Conservation (phyloP, 2,888 invertebrate species). For the Hemithea aestivaria region DNA sequence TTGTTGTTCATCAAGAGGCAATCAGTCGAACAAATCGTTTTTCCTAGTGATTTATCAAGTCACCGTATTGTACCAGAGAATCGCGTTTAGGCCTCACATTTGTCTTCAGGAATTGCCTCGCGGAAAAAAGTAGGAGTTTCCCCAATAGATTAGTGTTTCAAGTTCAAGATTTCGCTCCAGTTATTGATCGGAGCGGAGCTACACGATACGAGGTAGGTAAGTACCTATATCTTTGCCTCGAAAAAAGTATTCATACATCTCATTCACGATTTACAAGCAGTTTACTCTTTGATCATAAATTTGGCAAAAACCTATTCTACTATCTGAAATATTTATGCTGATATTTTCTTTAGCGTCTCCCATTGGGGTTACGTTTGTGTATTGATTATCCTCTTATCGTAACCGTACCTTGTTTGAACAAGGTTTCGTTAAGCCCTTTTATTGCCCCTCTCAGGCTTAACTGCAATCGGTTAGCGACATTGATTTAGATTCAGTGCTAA, state of each 20-base stretch:
- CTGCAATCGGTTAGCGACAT: conserved; percentile 37
- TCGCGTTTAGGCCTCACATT: conserved; percentile 32
- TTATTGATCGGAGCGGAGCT: conserved; percentile 63
- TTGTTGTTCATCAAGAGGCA: conserved; percentile 5
- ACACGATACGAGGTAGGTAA: conserved; percentile 44
- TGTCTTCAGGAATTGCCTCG: conserved; percentile 37
- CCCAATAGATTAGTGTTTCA: conserved; percentile 57
- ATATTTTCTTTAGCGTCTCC: conserved; percentile 11
- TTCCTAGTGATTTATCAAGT: conserved; percentile 28
- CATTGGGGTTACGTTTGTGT: conserved; percentile 32
- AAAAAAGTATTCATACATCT: no score
- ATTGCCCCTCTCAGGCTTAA: conserved; percentile 44
- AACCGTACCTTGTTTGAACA: conserved; percentile 50
- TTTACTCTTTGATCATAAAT: conserved; percentile 2
- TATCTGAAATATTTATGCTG: conserved; percentile 3
- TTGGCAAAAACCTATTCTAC: conserved; percentile 6
- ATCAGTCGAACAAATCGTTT: conserved; percentile 26
- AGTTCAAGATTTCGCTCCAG: conserved; percentile 64
- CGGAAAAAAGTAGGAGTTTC: conserved; percentile 40
- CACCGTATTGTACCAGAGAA: conserved; percentile 23
- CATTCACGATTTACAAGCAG: no score
- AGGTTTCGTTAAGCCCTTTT: conserved; percentile 53
- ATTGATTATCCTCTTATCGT: conserved; percentile 59
- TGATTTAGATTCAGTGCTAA: conserved; percentile 36
- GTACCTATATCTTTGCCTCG: no score